These are phyloP conservation scores for Anguilla pacifica DNA, from an alignment of 2,797 vertebrate species.

Conservation along the genomic window DNA sequence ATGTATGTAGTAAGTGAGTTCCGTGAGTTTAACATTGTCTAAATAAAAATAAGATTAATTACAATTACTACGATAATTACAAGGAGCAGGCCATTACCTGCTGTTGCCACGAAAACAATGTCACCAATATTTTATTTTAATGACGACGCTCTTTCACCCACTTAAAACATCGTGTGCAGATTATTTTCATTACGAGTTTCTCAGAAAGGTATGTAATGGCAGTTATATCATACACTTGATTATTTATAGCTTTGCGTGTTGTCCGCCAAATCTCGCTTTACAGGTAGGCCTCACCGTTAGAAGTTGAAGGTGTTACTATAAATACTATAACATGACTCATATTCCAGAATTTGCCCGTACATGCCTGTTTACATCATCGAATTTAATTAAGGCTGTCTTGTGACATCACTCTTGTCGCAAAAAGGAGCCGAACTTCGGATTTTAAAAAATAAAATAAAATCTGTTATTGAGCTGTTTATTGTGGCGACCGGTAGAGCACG, in stretches of 20 bases:
- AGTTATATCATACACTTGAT: background rate
- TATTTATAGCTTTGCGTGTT: background rate
- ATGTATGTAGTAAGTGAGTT: background rate
- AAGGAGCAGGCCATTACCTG: background rate
- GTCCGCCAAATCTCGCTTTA: background rate
- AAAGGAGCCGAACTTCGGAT: background rate
- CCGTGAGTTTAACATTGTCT: background rate
- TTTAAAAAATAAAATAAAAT: background rate
- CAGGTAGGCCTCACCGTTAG: background rate
- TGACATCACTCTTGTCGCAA: background rate
- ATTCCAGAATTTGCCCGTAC: background rate
- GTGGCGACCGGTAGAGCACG: constrained; percentile 47
- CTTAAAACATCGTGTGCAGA: background rate
- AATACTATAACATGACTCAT: background rate
- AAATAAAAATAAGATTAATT: background rate
- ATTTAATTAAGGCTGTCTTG: background rate
- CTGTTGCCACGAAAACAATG: background rate
- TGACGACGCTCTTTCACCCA: background rate
- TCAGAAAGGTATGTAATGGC: background rate
- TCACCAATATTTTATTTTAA: background rate
- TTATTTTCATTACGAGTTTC: background rate
- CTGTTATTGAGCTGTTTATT: constrained; percentile 38
- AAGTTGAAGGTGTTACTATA: background rate
- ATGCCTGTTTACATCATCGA: background rate
- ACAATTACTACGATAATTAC: background rate